Base-by-base conservation (phyloP, 2,888 invertebrate genomes). In the Adelognathus sp. region DNA sequence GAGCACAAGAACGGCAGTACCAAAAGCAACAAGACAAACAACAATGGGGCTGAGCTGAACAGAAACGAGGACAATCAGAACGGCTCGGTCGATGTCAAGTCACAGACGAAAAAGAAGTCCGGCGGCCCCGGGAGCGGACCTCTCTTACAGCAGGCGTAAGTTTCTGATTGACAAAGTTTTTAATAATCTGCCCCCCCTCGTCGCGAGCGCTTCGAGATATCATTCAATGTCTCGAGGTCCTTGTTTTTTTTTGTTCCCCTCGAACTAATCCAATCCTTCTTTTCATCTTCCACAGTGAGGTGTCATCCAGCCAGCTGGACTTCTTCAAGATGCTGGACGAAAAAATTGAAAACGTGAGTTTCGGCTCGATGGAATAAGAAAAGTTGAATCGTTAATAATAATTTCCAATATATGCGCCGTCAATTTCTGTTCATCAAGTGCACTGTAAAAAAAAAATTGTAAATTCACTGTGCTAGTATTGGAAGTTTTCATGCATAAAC, bases 291-390 rank as follows among this genome's bases (percentile, higher is more conserved):
- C 94, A 63, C 94, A 97, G 97, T 91, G 97, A 97, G 93, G 95
- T 97, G 90, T 97, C 97, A 79, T 94, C 95, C 81, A 98, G 98
- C 91, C 98, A 98, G 92, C 94, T 96, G 89, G 97, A 98, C 90
- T 98, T 98, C 93, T 98, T 98, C 93, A 96, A 95, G 91, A 97
- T 97, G 96, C 93, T 98, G 86, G 98, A 98, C 90, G 97, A 97
- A 87, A 97, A 97, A 93, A 97, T 98, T 89, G 96, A 97, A 92
- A 96, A 95, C 92, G 97, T 97, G 93, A 93, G 94, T 92, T 82
- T 11, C 24, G 7, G 2, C 14, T 24, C n/a, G 24, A 39, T 33
- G 31, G 11, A 21, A 46, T 18, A 58, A 21, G 1, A 16, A 54
- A 36, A 21, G 21, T 33, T 18, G 18, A n/a, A n/a, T n/a, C n/a